Percentiles rank a stretch among this genome's conserved stretches.
Conservation (phyloP, 1,140 invertebrate genomes). For the Diploscapter pachys region DNA sequence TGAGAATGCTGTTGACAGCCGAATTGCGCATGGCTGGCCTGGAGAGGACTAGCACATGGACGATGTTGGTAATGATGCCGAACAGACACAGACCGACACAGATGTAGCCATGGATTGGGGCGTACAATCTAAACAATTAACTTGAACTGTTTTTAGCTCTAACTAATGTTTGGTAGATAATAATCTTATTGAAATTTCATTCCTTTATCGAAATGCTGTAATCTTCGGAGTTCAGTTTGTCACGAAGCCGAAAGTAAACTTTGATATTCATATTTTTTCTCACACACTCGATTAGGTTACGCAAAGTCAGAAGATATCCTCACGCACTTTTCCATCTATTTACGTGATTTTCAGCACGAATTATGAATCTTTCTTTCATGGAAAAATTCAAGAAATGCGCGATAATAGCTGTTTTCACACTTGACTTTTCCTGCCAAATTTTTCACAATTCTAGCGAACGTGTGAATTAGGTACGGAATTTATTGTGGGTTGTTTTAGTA, state of each 20-base stretch:
- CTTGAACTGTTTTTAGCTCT: neutral
- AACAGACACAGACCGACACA: conserved; percentile 47
- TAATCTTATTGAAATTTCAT: neutral
- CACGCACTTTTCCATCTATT: too few relatives aligned
- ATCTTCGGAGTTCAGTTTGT: neutral
- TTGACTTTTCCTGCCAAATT: neutral
- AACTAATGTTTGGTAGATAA: neutral
- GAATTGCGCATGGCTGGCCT: conserved; percentile 43
- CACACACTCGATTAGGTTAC: neutral
- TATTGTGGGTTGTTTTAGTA: neutral
- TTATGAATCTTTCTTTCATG: too few relatives aligned
- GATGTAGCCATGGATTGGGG: conserved; percentile 31
- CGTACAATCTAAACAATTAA: conserved; percentile 29
- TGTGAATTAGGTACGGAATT: neutral
- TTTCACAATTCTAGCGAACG: neutral
- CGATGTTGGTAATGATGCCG: conserved; percentile 51
- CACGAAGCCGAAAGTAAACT: neutral
- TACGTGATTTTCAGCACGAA: too few relatives aligned
- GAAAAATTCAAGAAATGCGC: neutral
- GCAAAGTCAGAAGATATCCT: too few relatives aligned
- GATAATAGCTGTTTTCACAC: neutral
- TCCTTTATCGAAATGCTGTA: neutral
- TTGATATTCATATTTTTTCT: neutral
- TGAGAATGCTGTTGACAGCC: conserved; percentile 50
- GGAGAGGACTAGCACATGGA: conserved; percentile 53